Conservation (phyloP, 1,140 invertebrate genomes). For the Vollenhovia emeryi region DNA sequence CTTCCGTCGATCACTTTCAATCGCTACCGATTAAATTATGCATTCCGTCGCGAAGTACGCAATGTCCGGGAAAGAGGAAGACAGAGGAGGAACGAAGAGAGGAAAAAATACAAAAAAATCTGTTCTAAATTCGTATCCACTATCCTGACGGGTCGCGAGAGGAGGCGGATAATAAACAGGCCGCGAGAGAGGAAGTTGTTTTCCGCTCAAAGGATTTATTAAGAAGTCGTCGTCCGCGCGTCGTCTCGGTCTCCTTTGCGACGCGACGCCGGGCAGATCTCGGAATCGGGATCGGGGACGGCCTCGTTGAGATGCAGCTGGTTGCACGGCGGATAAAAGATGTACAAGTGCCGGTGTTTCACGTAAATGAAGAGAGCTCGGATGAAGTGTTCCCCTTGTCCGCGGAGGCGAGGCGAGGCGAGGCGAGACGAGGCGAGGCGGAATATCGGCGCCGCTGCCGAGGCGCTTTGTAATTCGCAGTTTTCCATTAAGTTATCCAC, state of each 20-base stretch:
- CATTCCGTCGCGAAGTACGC: neutral
- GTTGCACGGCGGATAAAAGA: slow-evolving; percentile 45
- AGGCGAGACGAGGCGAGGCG: slow-evolving; percentile 14
- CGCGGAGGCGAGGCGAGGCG: too few species aligned
- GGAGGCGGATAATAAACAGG: slow-evolving; percentile 29
- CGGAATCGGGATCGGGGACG: neutral
- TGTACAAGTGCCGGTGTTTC: slow-evolving; percentile 51
- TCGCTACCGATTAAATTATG: neutral
- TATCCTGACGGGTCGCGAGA: neutral
- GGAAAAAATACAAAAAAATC: neutral
- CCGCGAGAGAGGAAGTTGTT: slow-evolving; percentile 6
- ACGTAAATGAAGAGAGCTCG: slow-evolving; percentile 58
- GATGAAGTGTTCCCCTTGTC: slow-evolving; percentile 44
- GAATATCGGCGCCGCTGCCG: slow-evolving; percentile 49
- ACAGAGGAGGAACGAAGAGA: neutral
- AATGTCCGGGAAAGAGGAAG: neutral
- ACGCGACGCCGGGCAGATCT: neutral
- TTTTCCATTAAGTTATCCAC: slow-evolving; percentile 62
- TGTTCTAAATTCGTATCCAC: neutral
- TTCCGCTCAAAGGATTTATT: slow-evolving; percentile 35
- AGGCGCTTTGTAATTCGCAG: slow-evolving; percentile 55
- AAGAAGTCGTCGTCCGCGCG: slow-evolving; percentile 10
- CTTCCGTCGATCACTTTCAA: neutral
- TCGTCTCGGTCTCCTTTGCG: slow-evolving; percentile 6
- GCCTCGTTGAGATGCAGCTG: slow-evolving; percentile 14